Percentiles rank a stretch among this genome's conserved stretches.
phyloP scores from a whole-genome alignment of 2,113 vertebrate species.

The Heterotilapia buettikoferi region DNA sequence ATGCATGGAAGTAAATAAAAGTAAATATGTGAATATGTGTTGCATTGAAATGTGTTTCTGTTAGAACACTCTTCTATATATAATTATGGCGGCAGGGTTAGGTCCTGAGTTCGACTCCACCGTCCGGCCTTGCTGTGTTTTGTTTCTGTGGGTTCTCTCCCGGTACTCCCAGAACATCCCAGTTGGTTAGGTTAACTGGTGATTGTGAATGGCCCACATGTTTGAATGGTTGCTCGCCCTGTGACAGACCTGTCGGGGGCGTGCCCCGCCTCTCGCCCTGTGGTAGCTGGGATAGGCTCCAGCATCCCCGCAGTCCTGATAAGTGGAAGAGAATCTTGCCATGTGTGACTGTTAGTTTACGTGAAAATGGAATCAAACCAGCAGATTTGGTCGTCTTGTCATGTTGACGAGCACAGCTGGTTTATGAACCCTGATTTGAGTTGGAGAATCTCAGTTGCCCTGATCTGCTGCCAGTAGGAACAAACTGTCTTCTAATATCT shows the following conservation, averaged over 20 bases:
- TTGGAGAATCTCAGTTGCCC: slow-evolving; percentile 4
- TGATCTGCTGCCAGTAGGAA: slow-evolving; percentile 49
- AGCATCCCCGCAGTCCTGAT: accelerated
- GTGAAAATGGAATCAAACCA: neutral
- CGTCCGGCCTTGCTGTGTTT: neutral
- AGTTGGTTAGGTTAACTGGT: neutral
- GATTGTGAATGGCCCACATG: neutral
- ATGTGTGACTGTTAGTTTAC: accelerated
- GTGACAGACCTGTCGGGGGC: neutral
- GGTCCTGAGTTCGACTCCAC: neutral
- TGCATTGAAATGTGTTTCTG: neutral
- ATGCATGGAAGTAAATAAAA: neutral
- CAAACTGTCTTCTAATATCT: neutral
- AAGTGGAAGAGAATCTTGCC: neutral
- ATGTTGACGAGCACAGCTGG: neutral
- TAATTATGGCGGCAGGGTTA: accelerated
- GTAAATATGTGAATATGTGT: neutral
- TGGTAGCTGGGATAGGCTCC: neutral
- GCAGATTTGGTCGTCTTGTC: neutral
- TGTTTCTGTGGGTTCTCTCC: neutral
- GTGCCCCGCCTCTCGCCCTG: neutral
- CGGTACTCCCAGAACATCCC: neutral
- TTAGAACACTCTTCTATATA: neutral
- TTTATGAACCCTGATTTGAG: neutral
- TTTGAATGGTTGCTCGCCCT: neutral